Base-by-base conservation (phyloP, 2,113 vertebrate genomes). In the Geococcyx californianus region DNA sequence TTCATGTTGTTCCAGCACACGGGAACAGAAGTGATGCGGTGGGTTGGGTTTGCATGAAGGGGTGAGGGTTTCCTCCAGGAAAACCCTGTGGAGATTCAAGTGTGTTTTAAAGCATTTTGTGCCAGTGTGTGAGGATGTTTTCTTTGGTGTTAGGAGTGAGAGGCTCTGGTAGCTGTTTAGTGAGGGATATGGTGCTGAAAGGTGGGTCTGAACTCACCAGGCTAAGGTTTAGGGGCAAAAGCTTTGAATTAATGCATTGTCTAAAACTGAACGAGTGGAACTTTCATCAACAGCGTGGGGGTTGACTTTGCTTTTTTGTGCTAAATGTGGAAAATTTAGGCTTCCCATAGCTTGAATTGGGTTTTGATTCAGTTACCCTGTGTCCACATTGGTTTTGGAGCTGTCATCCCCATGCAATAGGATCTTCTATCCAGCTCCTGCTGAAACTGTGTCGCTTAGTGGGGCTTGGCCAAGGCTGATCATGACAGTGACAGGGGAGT, bases 1-100 rank as follows among this genome's bases (percentile, higher is more conserved):
- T 49, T 19, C 0, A 3, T 1, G 5, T 16, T 4, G 1, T 11
- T 20, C 51, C 34, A 36, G 78, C 36, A 5, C 5, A 3, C 3
- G 24, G 13, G 34, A 33, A 7, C 0, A 7, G 10, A 45, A 64
- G 45, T 34, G 42, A 31, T 58, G 56, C 33, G 72, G 23, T 54
- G 85, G 74, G 51, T 51, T 54, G 47, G 20, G 33, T 56, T 52
- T 51, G 36, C 5, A 2, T 4, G 3, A 34, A 69, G 26, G 60
- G 49, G 3, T 3, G 7, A 47, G 21, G 13, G 23, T 6, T 68
- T 89, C 17, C 40, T 59, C 10, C 42, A 40, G 29, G 25, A 58
- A 85, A 63, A 72, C 8, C 59, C 18, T 60, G 29, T 3, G 14
- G 1, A 54, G 24, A 29, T n/a, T 78, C 68, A 11, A 31, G 8